Percentiles rank a stretch among this genome's conserved stretches.
phyloP scores from a whole-genome alignment of 2,888 invertebrate genomes.

The Uloborus plumipes region DNA sequence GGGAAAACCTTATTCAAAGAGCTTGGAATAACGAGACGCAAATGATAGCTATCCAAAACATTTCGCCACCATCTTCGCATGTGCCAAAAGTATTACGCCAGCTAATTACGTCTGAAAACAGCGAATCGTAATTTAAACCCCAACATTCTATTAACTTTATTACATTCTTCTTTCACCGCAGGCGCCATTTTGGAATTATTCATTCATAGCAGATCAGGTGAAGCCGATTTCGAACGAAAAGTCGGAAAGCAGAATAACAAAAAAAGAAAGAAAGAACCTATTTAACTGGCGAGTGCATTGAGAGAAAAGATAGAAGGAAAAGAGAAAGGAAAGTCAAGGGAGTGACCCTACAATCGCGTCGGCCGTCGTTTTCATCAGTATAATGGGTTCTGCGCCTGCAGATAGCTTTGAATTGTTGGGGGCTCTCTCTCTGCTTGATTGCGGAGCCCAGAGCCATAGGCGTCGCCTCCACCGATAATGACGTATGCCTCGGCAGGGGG shows the following conservation, averaged over 20 bases:
- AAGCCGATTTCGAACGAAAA: slow-evolving; percentile 13
- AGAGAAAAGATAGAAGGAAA: slow-evolving; percentile 12
- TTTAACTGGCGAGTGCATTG: slow-evolving; percentile 27
- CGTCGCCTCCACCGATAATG: slow-evolving; percentile 62
- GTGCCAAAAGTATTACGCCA: no score
- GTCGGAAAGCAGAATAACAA: neutral
- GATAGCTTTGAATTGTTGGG: slow-evolving; percentile 60
- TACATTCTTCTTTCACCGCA: no score
- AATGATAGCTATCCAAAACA: no score
- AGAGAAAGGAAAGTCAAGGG: slow-evolving; percentile 55
- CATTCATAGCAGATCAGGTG: slow-evolving; percentile 12
- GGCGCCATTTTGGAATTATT: slow-evolving; percentile 7
- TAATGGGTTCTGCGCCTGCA: slow-evolving; percentile 62
- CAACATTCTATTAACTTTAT: no score
- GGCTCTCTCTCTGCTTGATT: slow-evolving; percentile 51
- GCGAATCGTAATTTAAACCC: no score
- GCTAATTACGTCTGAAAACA: no score
- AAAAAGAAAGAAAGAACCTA: slow-evolving; percentile 18
- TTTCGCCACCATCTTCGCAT: no score
- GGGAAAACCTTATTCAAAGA: no score
- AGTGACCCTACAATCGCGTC: slow-evolving; percentile 54
- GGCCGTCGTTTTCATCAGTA: slow-evolving; percentile 63
- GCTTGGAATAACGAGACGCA: no score
- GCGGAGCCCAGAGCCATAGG: slow-evolving; percentile 56
- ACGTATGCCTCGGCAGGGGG: slow-evolving; percentile 45